These are phyloP conservation scores for Zaprionus taronus DNA, from an alignment of 1,140 invertebrate genomes.

Conservation along the genomic window DNA sequence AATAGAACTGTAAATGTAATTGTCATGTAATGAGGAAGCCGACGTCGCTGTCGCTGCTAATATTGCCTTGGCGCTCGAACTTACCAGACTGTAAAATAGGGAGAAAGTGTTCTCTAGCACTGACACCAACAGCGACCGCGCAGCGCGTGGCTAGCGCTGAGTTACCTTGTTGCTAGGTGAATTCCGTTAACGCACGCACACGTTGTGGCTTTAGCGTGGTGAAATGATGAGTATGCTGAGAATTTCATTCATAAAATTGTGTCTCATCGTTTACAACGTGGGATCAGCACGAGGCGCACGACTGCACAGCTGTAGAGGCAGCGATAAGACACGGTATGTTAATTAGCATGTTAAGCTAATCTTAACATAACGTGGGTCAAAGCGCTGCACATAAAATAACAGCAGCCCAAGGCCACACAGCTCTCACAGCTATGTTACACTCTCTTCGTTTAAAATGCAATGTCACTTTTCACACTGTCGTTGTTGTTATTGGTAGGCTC, in stretches of 20 bases:
- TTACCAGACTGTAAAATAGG: slow-evolving; percentile 12
- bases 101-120: slow-evolving; percentile 52
- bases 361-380: slow-evolving; percentile 1
- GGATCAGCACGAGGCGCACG: slow-evolving; percentile 21
- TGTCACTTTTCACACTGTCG: slow-evolving; percentile 1
- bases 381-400: slow-evolving; percentile 3
- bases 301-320: neutral
- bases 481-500: slow-evolving; percentile 2
- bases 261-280: neutral
- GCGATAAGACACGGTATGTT: neutral
- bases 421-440: neutral
- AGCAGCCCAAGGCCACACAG: neutral
- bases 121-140: neutral
- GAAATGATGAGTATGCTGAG: slow-evolving; percentile 20
- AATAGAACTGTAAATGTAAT: slow-evolving; percentile 21
- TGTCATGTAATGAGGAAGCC: slow-evolving; percentile 69
- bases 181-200: slow-evolving; percentile 47
- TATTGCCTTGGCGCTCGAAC: slow-evolving; percentile 41
- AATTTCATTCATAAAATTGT: slow-evolving; percentile 42
- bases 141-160: slow-evolving; percentile 31
- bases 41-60: neutral
- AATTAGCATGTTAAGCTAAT: neutral
- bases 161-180: slow-evolving; percentile 63
- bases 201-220: slow-evolving; percentile 18
- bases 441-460: slow-evolving; percentile 9